Evolutionary conservation across 1,140 invertebrate species (phyloP).

Genomic region (Conus betulinus): DNA sequence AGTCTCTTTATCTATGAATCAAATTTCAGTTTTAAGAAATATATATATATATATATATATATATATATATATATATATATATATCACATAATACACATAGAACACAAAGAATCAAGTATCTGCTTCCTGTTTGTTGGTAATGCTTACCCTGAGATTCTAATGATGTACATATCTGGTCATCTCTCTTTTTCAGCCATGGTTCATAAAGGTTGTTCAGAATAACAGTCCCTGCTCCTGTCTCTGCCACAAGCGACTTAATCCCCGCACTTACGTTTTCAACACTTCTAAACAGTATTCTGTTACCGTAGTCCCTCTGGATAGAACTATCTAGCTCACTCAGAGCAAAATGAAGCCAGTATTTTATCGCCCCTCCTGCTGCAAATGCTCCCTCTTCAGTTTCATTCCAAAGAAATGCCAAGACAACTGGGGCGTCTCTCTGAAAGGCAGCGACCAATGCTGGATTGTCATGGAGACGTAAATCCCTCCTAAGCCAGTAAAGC

Average conservation of each 20-base stretch:
- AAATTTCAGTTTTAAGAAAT: too few relatives aligned
- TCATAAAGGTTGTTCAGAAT: slow-evolving; percentile 13
- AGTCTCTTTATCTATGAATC: too few relatives aligned
- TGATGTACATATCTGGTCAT: background rate
- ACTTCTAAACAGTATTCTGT: slow-evolving; percentile 12
- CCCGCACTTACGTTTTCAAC: background rate
- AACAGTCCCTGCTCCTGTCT: background rate
- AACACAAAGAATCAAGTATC: too few relatives aligned
- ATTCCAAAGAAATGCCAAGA: slow-evolving; percentile 16
- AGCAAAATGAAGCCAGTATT: slow-evolving; percentile 29
- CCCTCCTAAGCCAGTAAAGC: slow-evolving; percentile 10
- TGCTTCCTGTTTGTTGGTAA: too few relatives aligned
- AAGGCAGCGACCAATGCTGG: background rate
- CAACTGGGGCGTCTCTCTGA: background rate
- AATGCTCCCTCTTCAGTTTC: background rate
- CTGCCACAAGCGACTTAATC: background rate
- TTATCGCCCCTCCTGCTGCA: slow-evolving; percentile 1
- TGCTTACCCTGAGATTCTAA: background rate
- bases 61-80: too few relatives aligned
- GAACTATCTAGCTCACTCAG: background rate
- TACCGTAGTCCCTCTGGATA: background rate
- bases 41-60: too few relatives aligned
- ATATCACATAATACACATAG: too few relatives aligned
- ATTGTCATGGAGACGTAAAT: slow-evolving; percentile 12
- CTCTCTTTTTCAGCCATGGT: background rate